Conservation (phyloP, 2,113 vertebrate species). For the Callipepla squamata region DNA sequence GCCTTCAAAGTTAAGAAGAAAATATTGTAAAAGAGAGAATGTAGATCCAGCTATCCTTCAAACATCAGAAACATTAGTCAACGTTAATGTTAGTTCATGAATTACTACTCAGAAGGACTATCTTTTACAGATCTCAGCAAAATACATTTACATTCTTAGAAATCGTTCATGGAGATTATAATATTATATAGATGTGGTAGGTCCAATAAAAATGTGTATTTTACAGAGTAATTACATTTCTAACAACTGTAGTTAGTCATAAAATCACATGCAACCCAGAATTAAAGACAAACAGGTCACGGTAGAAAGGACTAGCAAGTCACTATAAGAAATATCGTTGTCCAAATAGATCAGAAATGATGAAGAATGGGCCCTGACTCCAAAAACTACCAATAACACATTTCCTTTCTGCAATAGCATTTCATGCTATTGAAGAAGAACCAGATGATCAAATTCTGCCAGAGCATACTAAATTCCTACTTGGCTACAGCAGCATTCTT, state of each 20-base stretch:
- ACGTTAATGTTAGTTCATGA: not conserved
- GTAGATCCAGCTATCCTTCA: not conserved
- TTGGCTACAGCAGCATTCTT: not conserved
- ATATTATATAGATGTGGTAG: not conserved
- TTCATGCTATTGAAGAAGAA: not conserved
- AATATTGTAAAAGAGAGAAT: not conserved
- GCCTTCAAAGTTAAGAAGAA: not conserved
- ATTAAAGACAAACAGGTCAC: not conserved
- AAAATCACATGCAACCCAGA: not conserved
- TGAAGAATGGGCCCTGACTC: not conserved
- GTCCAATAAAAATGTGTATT: not conserved
- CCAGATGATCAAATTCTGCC: not conserved
- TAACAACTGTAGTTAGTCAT: not conserved
- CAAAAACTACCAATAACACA: not conserved
- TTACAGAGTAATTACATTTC: not conserved
- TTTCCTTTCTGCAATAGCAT: not conserved
- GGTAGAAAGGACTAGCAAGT: not conserved
- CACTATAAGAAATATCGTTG: not conserved
- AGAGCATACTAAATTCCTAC: not conserved
- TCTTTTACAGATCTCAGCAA: not conserved
- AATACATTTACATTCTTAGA: not conserved
- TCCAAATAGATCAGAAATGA: not conserved
- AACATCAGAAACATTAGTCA: not conserved
- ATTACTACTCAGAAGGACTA: not conserved
- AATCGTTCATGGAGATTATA: not conserved